phyloP scores from a whole-genome alignment of 2,888 invertebrate species.

The Linnaemya tessellans region DNA sequence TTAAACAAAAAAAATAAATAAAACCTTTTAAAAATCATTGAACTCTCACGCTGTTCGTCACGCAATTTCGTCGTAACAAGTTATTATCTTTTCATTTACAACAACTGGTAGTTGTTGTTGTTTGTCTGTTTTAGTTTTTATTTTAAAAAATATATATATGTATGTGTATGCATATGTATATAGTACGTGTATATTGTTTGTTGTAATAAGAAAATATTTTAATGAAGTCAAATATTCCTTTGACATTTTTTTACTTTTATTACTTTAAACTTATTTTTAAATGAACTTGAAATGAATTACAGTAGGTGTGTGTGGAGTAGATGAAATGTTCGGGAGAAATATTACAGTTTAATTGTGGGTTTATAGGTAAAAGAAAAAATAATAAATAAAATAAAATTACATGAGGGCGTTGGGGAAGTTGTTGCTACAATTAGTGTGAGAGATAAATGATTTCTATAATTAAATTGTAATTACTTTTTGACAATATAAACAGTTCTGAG shows the following conservation, averaged over 20 bases:
- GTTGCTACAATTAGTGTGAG: background rate
- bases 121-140: background rate
- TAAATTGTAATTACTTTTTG: background rate
- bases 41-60: slow-evolving; percentile 37
- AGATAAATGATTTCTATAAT: background rate
- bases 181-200: background rate
- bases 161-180: too few species aligned
- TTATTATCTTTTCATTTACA: slow-evolving; percentile 30
- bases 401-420: background rate
- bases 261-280: background rate
- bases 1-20: slow-evolving; percentile 3
- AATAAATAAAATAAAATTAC: background rate
- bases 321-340: background rate
- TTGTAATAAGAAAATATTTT: background rate
- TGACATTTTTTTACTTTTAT: background rate
- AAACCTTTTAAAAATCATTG: slow-evolving; percentile 9
- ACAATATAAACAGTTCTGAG: background rate
- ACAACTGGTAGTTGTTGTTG: background rate
- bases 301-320: background rate
- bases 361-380: too few species aligned
- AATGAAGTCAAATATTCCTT: background rate
- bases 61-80: slow-evolving; percentile 27
- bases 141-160: too few species aligned
- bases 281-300: background rate
- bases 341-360: background rate